These are phyloP conservation scores for Gila robusta DNA, from an alignment of 2,797 vertebrate genomes.

Conservation along the genomic window DNA sequence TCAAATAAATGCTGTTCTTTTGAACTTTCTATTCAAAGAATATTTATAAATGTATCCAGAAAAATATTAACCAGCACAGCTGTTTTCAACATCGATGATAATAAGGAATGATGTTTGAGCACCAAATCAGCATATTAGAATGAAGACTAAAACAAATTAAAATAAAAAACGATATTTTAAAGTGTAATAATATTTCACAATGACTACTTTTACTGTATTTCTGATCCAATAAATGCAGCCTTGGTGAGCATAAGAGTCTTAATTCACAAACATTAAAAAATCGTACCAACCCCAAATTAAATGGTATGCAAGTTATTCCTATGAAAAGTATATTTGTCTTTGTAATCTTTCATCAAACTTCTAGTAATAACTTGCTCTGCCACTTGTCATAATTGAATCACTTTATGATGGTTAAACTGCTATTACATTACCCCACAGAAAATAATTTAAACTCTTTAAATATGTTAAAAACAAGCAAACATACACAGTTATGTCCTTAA, in stretches of 20 bases:
- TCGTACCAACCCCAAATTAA: not conserved
- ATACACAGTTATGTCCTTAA: not conserved
- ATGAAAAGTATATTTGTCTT: not conserved
- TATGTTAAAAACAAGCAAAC: not conserved
- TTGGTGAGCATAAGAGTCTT: not conserved
- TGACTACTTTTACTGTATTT: not conserved
- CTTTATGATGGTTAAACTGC: not conserved
- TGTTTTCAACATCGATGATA: not conserved
- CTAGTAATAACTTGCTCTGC: not conserved
- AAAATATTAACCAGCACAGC: not conserved
- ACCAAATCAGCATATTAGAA: not conserved
- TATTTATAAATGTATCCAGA: not conserved
- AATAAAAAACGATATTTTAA: not conserved
- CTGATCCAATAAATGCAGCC: not conserved
- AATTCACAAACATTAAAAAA: not conserved
- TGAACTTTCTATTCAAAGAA: not conserved
- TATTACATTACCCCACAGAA: not conserved
- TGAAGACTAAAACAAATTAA: not conserved
- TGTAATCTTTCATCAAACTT: conserved; percentile 14
- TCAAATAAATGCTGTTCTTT: not conserved
- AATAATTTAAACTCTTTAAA: not conserved
- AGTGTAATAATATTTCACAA: not conserved
- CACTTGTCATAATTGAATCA: not conserved
- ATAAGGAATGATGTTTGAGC: not conserved
- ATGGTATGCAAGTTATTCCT: not conserved